Conservation (phyloP, 2,888 invertebrate species). For the Campoletis raptor region DNA sequence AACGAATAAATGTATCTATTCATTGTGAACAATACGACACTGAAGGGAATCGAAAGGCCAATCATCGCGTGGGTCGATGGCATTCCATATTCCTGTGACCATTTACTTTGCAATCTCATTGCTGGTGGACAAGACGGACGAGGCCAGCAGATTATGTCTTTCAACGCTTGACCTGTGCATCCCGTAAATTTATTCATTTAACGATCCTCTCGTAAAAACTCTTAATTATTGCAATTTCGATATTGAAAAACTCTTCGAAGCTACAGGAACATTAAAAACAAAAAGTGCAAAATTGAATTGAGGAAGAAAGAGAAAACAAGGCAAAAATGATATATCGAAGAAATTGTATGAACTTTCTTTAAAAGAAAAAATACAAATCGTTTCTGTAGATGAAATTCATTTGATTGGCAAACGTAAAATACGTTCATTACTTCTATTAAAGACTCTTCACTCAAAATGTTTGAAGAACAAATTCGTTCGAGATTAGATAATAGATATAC, state of each 20-base stretch:
- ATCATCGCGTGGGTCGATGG: slow-evolving; percentile 98
- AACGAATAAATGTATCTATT: slow-evolving; percentile 91
- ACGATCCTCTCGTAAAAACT: not conserved
- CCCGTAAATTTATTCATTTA: not conserved
- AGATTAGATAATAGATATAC: not conserved
- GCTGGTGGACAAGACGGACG: slow-evolving; percentile 94
- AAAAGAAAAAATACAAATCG: not conserved
- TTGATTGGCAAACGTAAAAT: not conserved
- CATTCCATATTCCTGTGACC: slow-evolving; percentile 97
- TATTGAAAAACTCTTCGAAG: not conserved
- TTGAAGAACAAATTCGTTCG: not conserved
- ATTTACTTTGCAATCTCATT: slow-evolving; percentile 93
- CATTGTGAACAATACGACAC: slow-evolving; percentile 92
- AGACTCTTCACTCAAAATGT: not conserved
- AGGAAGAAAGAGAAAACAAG: not conserved
- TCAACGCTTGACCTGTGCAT: slow-evolving; percentile 91
- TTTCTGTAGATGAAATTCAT: not conserved
- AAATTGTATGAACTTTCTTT: not conserved
- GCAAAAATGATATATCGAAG: not conserved
- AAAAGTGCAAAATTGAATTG: not conserved
- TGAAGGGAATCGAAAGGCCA: slow-evolving; percentile 94
- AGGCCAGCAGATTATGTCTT: slow-evolving; percentile 95
- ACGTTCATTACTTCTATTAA: not conserved
- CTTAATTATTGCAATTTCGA: not conserved
- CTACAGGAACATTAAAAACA: not conserved